These are phyloP conservation scores for Gephyroberyx darwinii DNA, from an alignment of 2,797 vertebrate genomes.

Conservation along the genomic window DNA sequence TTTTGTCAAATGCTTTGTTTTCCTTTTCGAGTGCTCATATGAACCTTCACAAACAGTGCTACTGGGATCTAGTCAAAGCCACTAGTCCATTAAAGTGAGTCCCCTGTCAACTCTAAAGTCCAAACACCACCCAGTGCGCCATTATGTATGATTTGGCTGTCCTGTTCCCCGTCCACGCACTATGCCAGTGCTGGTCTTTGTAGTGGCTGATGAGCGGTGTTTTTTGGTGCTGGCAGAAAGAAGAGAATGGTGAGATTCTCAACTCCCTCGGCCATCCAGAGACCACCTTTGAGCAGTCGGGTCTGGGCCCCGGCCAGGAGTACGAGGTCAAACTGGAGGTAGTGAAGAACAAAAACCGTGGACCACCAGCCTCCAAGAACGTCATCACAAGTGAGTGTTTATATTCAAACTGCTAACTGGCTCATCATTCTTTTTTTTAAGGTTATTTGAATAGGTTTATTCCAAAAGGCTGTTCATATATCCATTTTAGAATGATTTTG, in stretches of 20 bases:
- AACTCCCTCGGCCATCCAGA: slow-evolving; percentile 90
- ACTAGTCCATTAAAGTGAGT: slow-evolving; percentile 38
- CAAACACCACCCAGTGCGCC: slow-evolving; percentile 52
- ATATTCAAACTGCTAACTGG: slow-evolving; percentile 25
- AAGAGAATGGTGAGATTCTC: slow-evolving; percentile 92
- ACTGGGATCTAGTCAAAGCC: slow-evolving; percentile 58
- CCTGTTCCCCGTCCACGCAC: slow-evolving; percentile 40
- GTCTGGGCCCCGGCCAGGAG: slow-evolving; percentile 93
- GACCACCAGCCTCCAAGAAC: slow-evolving; percentile 88
- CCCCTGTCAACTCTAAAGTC: slow-evolving; percentile 46
- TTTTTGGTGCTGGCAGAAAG: slow-evolving; percentile 87
- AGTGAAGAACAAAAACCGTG: slow-evolving; percentile 94
- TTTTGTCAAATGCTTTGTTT: slow-evolving; percentile 59
- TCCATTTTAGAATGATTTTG: not conserved
- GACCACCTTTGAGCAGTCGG: slow-evolving; percentile 94
- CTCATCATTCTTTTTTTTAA: slow-evolving; percentile 30
- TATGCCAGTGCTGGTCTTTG: slow-evolving; percentile 52
- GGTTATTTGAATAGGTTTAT: not conserved
- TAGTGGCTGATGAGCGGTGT: slow-evolving; percentile 49
- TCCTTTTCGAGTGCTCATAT: slow-evolving; percentile 57
- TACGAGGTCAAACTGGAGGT: slow-evolving; percentile 96
- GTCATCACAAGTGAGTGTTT: slow-evolving; percentile 91
- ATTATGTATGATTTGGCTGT: slow-evolving; percentile 64
- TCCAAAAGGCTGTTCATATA: not conserved
- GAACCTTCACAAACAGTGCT: slow-evolving; percentile 56